Percentiles rank a stretch among this genome's conserved stretches.
These are phyloP conservation scores for Linepithema humile DNA, from an alignment of 1,140 invertebrate species.

Conservation along the genomic window DNA sequence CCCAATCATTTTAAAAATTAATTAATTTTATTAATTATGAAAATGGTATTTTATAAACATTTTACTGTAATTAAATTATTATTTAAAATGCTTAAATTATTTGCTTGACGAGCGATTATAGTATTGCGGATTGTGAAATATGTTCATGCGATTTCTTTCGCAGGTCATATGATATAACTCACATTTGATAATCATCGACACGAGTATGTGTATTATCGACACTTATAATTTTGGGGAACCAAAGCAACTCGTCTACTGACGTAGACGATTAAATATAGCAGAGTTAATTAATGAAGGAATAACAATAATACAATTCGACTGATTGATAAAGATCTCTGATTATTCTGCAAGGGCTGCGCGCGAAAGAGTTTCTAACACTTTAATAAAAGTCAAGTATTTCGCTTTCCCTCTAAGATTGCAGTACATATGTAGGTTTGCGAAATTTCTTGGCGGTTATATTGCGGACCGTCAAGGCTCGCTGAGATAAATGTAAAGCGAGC, in stretches of 20 bases:
- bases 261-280: not conserved
- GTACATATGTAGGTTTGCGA: not conserved
- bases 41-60: not conserved
- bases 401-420: not conserved
- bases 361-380: not conserved
- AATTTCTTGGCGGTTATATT: slow-evolving; percentile 22
- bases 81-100: not conserved
- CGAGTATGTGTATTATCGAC: slow-evolving; percentile 11
- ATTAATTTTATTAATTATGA: not conserved
- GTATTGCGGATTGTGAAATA: not conserved
- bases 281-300: not conserved
- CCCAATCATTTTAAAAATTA: not conserved
- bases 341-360: not conserved
- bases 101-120: not conserved
- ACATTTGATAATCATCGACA: not conserved
- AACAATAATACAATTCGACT: not conserved
- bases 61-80: not conserved
- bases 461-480: slow-evolving; percentile 35
- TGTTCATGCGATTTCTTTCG: not conserved
- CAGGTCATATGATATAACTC: slow-evolving; percentile 17
- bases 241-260: not conserved
- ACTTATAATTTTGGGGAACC: not conserved
- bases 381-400: not conserved
- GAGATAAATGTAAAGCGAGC: slow-evolving; percentile 39
- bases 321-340: not conserved